phyloP scores from a whole-genome alignment of 2,113 vertebrate genomes.

The Pygathrix nemaeus region DNA sequence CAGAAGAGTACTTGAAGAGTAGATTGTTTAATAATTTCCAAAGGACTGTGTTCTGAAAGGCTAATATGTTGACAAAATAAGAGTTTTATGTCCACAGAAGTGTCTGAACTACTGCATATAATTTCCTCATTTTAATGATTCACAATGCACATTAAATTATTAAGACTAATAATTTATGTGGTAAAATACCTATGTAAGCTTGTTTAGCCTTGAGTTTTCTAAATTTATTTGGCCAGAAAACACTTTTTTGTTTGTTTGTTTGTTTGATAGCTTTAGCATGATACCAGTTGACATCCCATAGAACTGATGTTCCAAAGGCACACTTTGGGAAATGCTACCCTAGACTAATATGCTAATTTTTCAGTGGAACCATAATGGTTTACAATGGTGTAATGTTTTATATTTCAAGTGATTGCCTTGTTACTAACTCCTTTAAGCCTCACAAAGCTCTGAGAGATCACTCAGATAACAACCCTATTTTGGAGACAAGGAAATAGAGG shows the following conservation, averaged over 20 bases:
- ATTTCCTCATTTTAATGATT: constrained; percentile 12
- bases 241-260: not conserved
- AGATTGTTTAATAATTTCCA: not conserved
- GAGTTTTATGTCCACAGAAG: constrained; percentile 29
- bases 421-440: constrained; percentile 8
- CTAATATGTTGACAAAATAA: constrained; percentile 26
- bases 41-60: not conserved
- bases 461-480: constrained; percentile 13
- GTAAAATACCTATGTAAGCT: not conserved
- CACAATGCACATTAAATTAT: not conserved
- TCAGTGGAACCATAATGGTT: not conserved
- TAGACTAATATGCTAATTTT: not conserved
- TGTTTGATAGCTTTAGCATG: not conserved
- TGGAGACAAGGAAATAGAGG: constrained; percentile 48
- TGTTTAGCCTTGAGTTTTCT: not conserved
- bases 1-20: not conserved
- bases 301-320: constrained; percentile 1
- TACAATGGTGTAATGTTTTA: not conserved
- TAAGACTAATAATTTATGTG: not conserved
- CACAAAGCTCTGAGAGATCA: not conserved
- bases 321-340: not conserved
- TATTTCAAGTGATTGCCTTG: constrained; percentile 18
- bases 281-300: not conserved
- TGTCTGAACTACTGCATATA: not conserved
- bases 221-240: not conserved